A percentile compares a stretch with the other conserved stretches of the same genome.
phyloP scores from a whole-genome alignment of 2,888 invertebrate genomes.

The Agrilus biguttatus region DNA sequence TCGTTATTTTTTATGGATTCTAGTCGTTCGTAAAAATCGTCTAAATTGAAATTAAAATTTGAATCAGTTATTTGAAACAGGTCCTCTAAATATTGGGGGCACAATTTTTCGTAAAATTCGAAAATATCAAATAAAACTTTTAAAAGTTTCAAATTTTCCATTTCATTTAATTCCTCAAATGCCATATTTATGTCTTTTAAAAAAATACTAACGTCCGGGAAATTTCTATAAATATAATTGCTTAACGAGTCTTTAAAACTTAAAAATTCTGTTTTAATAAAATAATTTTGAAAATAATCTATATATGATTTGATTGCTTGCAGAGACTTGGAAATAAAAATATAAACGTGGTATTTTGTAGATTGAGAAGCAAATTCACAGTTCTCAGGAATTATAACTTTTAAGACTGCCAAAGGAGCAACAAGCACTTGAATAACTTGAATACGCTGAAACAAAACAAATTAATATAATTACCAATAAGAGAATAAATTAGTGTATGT shows the following conservation, averaged over 20 bases:
- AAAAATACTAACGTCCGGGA: conserved; percentile 25
- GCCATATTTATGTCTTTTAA: conserved; percentile 23
- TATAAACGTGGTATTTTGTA: conserved; percentile 33
- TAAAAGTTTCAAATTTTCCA: conserved; percentile 6
- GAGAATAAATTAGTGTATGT: no score
- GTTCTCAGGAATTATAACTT: conserved; percentile 17
- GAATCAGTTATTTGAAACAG: conserved; percentile 5
- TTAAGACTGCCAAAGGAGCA: conserved; percentile 21
- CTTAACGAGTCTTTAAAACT: conserved; percentile 9
- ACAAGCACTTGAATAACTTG: conserved; percentile 22
- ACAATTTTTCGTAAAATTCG: conserved; percentile 36
- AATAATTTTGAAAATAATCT: background rate
- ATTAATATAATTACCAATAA: background rate
- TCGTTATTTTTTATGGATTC: no score
- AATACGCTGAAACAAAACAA: conserved; percentile 16
- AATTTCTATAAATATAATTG: conserved; percentile 18
- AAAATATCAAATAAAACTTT: conserved; percentile 39
- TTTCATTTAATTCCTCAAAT: no score
- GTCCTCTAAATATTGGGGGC: conserved; percentile 36
- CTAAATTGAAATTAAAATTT: conserved; percentile 9
- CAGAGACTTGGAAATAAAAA: conserved; percentile 16
- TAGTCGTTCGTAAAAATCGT: conserved; percentile 9
- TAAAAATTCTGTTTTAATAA: conserved; percentile 3
- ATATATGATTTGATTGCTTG: conserved; percentile 13
- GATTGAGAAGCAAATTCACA: conserved; percentile 14